Evolutionary conservation across 2,888 invertebrate species (phyloP).

Genomic region (Polietes domitor): DNA sequence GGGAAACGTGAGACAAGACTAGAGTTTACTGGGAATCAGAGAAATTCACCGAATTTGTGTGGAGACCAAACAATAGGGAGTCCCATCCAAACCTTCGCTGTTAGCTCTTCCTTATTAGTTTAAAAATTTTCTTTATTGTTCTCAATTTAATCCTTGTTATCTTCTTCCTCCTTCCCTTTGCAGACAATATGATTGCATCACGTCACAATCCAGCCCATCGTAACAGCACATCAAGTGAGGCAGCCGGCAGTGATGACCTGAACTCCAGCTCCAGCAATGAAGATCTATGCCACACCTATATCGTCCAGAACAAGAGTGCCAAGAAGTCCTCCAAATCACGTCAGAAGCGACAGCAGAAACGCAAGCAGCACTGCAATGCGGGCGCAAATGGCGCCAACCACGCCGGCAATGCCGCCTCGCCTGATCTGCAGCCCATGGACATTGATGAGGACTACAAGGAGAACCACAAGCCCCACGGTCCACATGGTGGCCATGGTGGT

Average conservation of each 20-base stretch:
- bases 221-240: conserved; percentile 76
- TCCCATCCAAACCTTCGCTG: too few relatives aligned
- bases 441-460: conserved; percentile 61
- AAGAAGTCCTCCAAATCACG: conserved; percentile 60
- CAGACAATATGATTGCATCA: conserved; percentile 71
- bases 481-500: too few relatives aligned
- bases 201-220: conserved; percentile 76
- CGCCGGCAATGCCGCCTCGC: not conserved
- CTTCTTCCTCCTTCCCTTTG: conserved; percentile 50
- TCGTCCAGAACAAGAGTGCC: conserved; percentile 49
- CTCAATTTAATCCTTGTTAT: not conserved
- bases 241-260: conserved; percentile 74
- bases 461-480: conserved; percentile 38
- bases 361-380: conserved; percentile 29
- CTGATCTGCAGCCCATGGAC: conserved; percentile 44
- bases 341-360: conserved; percentile 61
- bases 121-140: too few relatives aligned
- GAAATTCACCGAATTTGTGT: too few relatives aligned
- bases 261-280: conserved; percentile 75
- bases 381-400: conserved; percentile 10
- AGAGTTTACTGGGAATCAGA: not conserved
- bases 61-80: not conserved
- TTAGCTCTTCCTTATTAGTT: too few relatives aligned
- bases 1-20: not conserved
- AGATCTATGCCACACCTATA: conserved; percentile 71